Evolutionary conservation across 92 coral and sea anemone genomes (phyloP), one percentile per base, ranked within the genome.

Genomic region (Actinostola sp.): DNA sequence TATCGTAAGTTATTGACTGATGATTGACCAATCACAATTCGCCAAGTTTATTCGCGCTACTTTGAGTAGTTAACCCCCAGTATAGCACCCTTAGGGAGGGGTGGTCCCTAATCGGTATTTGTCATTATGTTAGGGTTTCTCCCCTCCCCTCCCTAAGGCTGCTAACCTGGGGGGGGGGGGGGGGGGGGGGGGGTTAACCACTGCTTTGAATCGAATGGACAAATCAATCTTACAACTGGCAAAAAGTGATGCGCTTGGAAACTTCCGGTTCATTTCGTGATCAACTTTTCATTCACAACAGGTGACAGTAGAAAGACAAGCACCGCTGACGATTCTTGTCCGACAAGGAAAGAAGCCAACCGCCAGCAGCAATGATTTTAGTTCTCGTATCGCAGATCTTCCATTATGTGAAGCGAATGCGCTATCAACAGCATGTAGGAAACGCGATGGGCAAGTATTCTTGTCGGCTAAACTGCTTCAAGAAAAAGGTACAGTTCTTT

Each of bases 361-460:
- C 15, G 27, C 13, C 24, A 57, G 54, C 14, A 36, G 20, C 39
- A 10, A 25, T 23, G 77, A 71, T 54, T 71, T 36, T 28, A 57
- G 20, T 14, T 43, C 25, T 0, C 38, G 28, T 42, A 34, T 56
- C n/a, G 16, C 65, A 0, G 31, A 57, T n/a, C 66, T 71, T n/a
- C 77, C 77, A 35, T 8, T 16, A 1, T 71, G 77, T 24, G 28
- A 23, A 13, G 11, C 55, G 8, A n/a, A 2, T 25, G 19, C 10
- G 21, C 8, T 58, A n/a, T 23, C 15, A 39, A 27, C 55, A 42
- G 77, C 66, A 14, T 71, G 77, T 58, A 71, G 49, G 33, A 71
- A 71, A 25, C 19, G 10, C 26, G 29, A 71, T 27, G 34, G 9
- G 23, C 16, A 19, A 11, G 61, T 71, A 15, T 71, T 71, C 31